A percentile compares a stretch with the other conserved stretches of the same genome.
Evolutionary conservation across 2,113 vertebrate species (phyloP).

Genomic region (Elachura formosa): DNA sequence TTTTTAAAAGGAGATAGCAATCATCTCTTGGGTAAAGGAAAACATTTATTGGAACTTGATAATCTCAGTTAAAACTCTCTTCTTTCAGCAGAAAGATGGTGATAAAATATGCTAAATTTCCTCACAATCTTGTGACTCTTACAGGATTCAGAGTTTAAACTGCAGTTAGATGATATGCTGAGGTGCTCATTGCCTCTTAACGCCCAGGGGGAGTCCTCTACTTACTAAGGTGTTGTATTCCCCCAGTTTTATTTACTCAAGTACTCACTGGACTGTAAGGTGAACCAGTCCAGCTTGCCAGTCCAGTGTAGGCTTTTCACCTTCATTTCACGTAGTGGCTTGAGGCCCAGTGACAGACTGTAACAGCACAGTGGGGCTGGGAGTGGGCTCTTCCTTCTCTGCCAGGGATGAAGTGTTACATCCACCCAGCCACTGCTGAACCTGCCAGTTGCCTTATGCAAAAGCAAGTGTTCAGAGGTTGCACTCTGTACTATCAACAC

Average conservation of each 20-base stretch:
- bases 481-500: background rate
- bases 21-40: background rate
- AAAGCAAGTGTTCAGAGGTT: background rate
- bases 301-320: background rate
- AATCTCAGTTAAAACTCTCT: background rate
- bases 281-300: background rate
- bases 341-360: background rate
- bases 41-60: background rate
- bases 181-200: background rate
- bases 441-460: rapidly evolving
- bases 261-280: rapidly evolving
- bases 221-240: rapidly evolving
- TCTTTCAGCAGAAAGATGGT: background rate
- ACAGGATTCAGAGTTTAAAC: background rate
- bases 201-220: background rate
- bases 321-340: background rate
- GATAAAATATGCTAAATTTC: background rate
- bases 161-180: background rate
- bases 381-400: background rate
- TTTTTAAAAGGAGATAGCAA: background rate
- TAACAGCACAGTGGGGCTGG: background rate
- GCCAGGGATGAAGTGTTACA: background rate
- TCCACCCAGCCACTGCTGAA: background rate
- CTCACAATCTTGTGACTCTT: background rate
- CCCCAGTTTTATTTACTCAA: background rate